A percentile compares a stretch with the other conserved stretches of the same genome.
Conservation (phyloP, 1,140 invertebrate species). For the Stratiolaelaps scimitus region DNA sequence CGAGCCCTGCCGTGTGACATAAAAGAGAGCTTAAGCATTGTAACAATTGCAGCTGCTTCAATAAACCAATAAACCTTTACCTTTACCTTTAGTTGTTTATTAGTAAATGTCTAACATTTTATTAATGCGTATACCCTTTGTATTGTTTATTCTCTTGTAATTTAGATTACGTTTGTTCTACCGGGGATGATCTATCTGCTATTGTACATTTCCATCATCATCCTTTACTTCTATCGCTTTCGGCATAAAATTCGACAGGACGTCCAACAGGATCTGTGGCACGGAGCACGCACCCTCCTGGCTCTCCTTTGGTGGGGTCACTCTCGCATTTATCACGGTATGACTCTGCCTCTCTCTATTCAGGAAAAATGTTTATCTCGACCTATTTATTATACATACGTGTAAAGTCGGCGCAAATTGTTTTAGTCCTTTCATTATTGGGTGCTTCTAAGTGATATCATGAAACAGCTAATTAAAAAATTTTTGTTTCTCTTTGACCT, state of each 20-base stretch:
- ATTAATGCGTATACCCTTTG: neutral
- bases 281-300: conserved; percentile 13
- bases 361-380: too few species aligned
- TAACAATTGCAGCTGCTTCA: too few species aligned
- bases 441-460: neutral
- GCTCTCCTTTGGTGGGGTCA: conserved; percentile 17
- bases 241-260: conserved; percentile 13
- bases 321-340: conserved; percentile 15
- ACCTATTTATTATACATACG: too few species aligned
- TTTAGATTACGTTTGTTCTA: conserved; percentile 17
- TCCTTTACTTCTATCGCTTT: conserved; percentile 15
- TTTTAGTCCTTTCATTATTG: neutral
- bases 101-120: too few species aligned
- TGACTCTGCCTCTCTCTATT: neutral
- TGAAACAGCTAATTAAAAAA: too few species aligned
- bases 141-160: neutral
- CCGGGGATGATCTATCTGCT: conserved; percentile 10
- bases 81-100: too few species aligned
- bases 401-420: neutral
- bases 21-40: too few species aligned
- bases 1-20: too few species aligned
- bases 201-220: conserved; percentile 22
- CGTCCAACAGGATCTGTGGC: conserved; percentile 22
- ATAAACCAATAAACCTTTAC: too few species aligned
- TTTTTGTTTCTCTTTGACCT: too few species aligned